Percentiles rank a stretch among this genome's conserved stretches.
phyloP scores from a whole-genome alignment of 2,888 invertebrate species.

The Diaprepes abbreviatus region DNA sequence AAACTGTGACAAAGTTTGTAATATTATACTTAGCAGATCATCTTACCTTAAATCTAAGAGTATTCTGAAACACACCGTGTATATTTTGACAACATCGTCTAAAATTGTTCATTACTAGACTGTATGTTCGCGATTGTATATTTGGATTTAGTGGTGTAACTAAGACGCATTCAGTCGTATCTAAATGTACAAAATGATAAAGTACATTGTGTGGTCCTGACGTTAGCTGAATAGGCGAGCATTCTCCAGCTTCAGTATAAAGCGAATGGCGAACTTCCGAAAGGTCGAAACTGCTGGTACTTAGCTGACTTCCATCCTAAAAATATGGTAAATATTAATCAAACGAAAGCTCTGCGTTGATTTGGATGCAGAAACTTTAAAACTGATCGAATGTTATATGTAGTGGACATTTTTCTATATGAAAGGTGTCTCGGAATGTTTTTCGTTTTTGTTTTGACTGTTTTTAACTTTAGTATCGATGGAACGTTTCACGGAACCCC shows the following conservation, averaged over 20 bases:
- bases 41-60: constrained; percentile 72
- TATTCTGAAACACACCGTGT: constrained; percentile 80
- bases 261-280: constrained; percentile 81
- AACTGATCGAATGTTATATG: too few species aligned
- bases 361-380: too few species aligned
- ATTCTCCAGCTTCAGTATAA: constrained; percentile 78
- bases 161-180: constrained; percentile 79
- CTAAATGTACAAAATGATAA: constrained; percentile 82
- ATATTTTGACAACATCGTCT: constrained; percentile 79
- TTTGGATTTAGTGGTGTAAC: constrained; percentile 72
- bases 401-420: too few species aligned
- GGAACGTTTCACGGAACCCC: too few species aligned
- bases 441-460: too few species aligned
- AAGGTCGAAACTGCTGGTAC: constrained; percentile 76
- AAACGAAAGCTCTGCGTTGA: too few species aligned
- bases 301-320: constrained; percentile 77
- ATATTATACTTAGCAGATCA: too few species aligned
- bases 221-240: constrained; percentile 74
- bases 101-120: constrained; percentile 77
- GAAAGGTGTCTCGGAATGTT: too few species aligned
- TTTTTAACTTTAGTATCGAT: too few species aligned
- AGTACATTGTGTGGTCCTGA: constrained; percentile 80
- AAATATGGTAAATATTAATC: too few species aligned
- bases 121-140: constrained; percentile 62
- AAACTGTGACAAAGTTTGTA: too few species aligned